These are phyloP conservation scores for Anseranas semipalmata DNA, from an alignment of 2,113 vertebrate species.

Conservation along the genomic window DNA sequence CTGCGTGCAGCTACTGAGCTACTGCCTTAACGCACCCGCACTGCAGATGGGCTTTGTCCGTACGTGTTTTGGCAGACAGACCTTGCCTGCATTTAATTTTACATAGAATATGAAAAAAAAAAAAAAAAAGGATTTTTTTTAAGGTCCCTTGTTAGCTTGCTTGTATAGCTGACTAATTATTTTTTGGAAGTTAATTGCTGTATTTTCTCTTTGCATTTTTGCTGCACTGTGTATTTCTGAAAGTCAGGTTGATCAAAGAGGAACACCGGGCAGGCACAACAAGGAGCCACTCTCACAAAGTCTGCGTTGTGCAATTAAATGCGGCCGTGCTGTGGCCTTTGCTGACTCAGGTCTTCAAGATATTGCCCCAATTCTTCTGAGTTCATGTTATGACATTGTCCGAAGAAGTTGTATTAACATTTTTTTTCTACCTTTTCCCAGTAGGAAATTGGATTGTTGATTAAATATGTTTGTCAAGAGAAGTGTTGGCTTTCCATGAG, in stretches of 20 bases:
- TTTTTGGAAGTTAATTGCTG: not conserved
- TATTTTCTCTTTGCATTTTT: not conserved
- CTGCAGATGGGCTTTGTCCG: conserved; percentile 34
- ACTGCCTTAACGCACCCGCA: not conserved
- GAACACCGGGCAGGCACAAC: not conserved
- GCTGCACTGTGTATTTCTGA: not conserved
- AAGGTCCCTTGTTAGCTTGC: not conserved
- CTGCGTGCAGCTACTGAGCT: conserved; percentile 26
- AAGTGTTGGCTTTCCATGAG: not conserved
- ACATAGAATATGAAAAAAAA: not conserved
- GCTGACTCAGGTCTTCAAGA: not conserved
- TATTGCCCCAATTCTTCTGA: not conserved
- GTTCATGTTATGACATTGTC: not conserved
- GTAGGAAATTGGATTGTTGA: not conserved
- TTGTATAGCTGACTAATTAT: not conserved
- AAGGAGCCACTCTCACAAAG: not conserved
- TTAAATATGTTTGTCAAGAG: not conserved
- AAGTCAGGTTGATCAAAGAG: not conserved
- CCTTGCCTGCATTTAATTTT: not conserved
- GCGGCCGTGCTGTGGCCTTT: not conserved
- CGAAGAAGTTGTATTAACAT: not conserved
- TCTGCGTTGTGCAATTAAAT: not conserved
- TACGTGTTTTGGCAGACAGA: conserved; percentile 17
- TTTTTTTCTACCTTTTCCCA: not conserved
- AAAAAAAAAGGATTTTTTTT: not conserved